Evolutionary conservation across 2,797 vertebrate genomes (phyloP), one percentile per base, ranked within the genome.

Genomic region (Cossypha dichroa): DNA sequence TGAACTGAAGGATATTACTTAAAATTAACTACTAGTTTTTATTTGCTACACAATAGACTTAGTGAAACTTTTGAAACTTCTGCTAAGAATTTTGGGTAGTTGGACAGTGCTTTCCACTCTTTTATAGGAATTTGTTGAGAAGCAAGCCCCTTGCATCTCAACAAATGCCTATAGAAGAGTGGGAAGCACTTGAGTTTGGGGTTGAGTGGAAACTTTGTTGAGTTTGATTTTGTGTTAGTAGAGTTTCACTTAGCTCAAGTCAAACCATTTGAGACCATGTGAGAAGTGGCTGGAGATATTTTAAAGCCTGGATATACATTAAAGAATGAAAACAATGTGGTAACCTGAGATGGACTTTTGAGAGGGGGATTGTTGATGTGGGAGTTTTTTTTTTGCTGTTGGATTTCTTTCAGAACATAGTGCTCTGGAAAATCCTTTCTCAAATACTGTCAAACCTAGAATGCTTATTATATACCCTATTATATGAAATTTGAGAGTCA

Each of bases 321-420:
- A 14, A 56, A 64, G 10, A 23, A 31, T 33, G 17, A 78, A 91
- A 89, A 49, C 1, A 31, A 16, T n/a, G 33, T 31, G 6, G 5
- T 34, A 70, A 38, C 3, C 11, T 48, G 6, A 69, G 13, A n/a
- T 23, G 11, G 36, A 23, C 3, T 21, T 62, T 45, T 31, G 31
- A 7, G 25, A 3, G 5, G 9, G 3, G 9, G 8, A 15, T 16
- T 15, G 6, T 5, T 34, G 13, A 2, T n/a, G 8, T 67, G 6
- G 3, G 0, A 0, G 36, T 9, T 36, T 14, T 17, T 17, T 41
- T 11, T 33, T 9, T 67, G 5, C 5, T 31, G 4, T 10, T 29
- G 1, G 0, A 1, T 64, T 19, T 88, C 66, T 83, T 58, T 13
- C 33, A n/a, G 43, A 69, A 66, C 11, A 23, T 3, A 4, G 3